Base-by-base conservation (phyloP, 1,140 invertebrate species). In the Chelonus insularis region DNA sequence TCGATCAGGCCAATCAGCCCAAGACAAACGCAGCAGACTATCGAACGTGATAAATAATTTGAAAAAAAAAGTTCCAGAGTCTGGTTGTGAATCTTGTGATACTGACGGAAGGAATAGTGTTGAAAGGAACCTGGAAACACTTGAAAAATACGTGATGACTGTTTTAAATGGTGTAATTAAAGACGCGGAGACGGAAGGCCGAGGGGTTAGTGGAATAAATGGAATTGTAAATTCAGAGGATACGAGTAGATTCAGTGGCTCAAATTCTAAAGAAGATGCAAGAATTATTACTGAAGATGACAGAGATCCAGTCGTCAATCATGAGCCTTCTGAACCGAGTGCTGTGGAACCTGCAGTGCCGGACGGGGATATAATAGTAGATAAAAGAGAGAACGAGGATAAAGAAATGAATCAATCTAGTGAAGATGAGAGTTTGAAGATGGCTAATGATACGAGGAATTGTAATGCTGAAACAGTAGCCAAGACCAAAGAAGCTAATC, bases 1-100 rank as follows among this genome's bases (percentile, higher is more conserved):
- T 50, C 77, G 67, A 63, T 66, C 70, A 2, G 62, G 64, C 0
- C 77, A 73, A 50, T 80, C 69, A 4, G 72, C 76, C 2, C 74
- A 79, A 60, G 80, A 81, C 45, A 82, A 81, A 57, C 68, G 79
- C 6, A 80, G 78, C 18, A 69, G 80, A 7, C 64, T 81, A 2
- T 79, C 77, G 62, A 81, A 79, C 65, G 79, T 81, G 8, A 82
- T 82, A 37, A 78, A 78, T 64, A 82, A 80, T 48, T 57, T 82
- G 0, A 69, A 70, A 2, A 79, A 77, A 20, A 82, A 82, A 60
- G 79, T 78, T 0, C 80, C 78, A 8, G 54, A 56, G 0, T 69
- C 57, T 0, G 63, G 8, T 34, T 12, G 51, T 25, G 47, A 73
- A 9, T 9, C 12, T 9, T 34, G 2, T 16, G 70, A 77, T 45